A percentile compares a stretch with the other conserved stretches of the same genome.
Evolutionary conservation across 2,113 vertebrate species (phyloP).

Genomic region (Fregata magnificens): DNA sequence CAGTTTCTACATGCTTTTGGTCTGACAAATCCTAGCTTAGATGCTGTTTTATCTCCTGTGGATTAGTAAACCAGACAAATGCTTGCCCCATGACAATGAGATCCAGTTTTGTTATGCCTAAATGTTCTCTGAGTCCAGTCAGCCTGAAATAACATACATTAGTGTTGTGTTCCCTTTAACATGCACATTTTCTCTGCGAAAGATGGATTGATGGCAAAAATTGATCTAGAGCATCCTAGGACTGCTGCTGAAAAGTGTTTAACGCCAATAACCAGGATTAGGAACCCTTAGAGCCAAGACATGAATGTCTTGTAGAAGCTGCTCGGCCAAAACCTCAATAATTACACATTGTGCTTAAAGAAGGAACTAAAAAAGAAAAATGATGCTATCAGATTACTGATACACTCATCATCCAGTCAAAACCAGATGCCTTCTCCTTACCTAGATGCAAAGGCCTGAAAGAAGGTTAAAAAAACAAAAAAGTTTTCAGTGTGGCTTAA

Average conservation of each 20-base stretch:
- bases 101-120: background rate
- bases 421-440: background rate
- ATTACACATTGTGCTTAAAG: background rate
- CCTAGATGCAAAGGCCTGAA: background rate
- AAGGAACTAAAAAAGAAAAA: background rate
- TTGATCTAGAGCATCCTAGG: background rate
- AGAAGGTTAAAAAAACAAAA: background rate
- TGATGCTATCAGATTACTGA: background rate
- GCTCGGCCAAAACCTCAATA: background rate
- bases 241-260: background rate
- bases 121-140: background rate
- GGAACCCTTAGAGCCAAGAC: background rate
- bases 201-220: background rate
- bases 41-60: background rate
- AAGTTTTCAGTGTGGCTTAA: background rate
- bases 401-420: background rate
- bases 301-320: background rate
- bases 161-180: background rate
- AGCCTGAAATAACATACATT: background rate
- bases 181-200: background rate
- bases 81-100: background rate
- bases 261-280: background rate
- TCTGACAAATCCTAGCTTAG: background rate
- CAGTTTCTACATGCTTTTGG: background rate
- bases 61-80: constrained; percentile 12